Base-by-base conservation (phyloP, 1,140 invertebrate species). In the Drosophila ogumai region DNA sequence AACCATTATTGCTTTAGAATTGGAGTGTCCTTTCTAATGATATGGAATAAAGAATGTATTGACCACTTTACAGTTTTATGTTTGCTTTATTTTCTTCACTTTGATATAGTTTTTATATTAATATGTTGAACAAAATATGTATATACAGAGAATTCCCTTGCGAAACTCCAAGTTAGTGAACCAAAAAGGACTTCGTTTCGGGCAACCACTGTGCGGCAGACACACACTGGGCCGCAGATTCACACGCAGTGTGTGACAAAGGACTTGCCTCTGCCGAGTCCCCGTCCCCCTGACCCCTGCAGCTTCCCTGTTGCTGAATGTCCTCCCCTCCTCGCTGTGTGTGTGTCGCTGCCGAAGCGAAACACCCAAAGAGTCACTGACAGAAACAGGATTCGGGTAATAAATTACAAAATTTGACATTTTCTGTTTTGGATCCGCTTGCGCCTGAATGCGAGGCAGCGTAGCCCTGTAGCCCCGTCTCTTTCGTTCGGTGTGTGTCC, bases 321-420 rank as follows among this genome's bases (percentile, higher is more conserved):
- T 12, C 61, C 61, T 63, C 19, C 25, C 44, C 6, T 6, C 15
- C 13, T 40, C 5, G 3, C 2, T 17, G 0, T 28, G 3, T 15
- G n/a, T 6, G 25, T 34, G 31, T 15, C 56, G 74, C 77, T 84
- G 69, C 85, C 66, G 55, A 71, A 59, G 66, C 63, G 68, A 74
- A 79, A 69, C 82, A 86, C 74, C 78, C 84, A 85, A 86, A 80
- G 82, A 91, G 75, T 88, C 88, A 88, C 90, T 91, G 84, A 90
- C 90, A 91, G 91, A 91, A 91, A 91, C 91, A 91, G 91, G 91
- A 91, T 91, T 91, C 90, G 79, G 87, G 91, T 91, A 91, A 91
- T 91, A 91, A 91, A 91, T 91, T 91, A 91, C 76, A 91, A 91
- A 91, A 81, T 91, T 91, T 91, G 91, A 91, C 91, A 91, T 91